phyloP scores from a whole-genome alignment of 2,888 invertebrate genomes.

The Glyphotaelius pellucidus region DNA sequence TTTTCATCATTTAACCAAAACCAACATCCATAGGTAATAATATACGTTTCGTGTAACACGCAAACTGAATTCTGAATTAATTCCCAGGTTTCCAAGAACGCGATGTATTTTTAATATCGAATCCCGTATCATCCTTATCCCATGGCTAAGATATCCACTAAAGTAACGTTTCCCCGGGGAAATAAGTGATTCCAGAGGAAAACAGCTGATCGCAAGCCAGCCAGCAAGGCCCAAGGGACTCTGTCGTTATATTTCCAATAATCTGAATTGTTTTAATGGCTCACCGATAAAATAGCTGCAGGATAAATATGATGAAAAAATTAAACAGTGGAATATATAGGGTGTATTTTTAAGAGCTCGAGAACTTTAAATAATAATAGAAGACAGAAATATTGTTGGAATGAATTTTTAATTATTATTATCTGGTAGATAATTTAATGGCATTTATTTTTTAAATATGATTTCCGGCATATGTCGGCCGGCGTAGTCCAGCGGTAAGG shows the following conservation, averaged over 20 bases:
- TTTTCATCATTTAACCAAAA: too few species aligned
- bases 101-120: constrained; percentile 2
- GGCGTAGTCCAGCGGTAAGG: too few species aligned
- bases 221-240: background rate
- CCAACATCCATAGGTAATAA: background rate
- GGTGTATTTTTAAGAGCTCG: too few species aligned
- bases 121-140: background rate
- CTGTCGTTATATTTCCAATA: background rate
- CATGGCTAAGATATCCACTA: background rate
- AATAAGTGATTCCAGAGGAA: background rate
- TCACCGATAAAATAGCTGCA: background rate
- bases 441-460: too few species aligned
- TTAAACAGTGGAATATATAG: background rate
- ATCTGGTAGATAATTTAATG: too few species aligned
- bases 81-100: background rate
- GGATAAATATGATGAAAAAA: background rate
- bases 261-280: background rate
- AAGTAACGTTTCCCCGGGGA: background rate
- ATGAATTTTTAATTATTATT: too few species aligned
- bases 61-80: background rate
- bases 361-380: too few species aligned
- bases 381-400: too few species aligned
- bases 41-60: background rate
- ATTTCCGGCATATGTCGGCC: too few species aligned
- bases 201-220: background rate